Percentiles rank a stretch among this genome's conserved stretches.
These are phyloP conservation scores for Furnarius figulus DNA, from an alignment of 2,113 vertebrate species.

Conservation along the genomic window DNA sequence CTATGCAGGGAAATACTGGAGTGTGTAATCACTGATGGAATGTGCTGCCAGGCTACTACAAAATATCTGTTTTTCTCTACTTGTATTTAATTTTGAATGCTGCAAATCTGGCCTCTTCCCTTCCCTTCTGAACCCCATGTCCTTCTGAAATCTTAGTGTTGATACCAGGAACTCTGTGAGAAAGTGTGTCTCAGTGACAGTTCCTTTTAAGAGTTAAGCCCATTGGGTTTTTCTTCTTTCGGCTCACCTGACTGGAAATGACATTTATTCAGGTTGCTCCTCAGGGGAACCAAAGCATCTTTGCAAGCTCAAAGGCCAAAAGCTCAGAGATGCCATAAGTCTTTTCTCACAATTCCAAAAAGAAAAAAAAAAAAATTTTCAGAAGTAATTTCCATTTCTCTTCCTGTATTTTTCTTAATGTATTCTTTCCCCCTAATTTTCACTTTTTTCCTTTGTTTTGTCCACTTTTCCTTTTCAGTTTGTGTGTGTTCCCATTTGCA, in stretches of 20 bases:
- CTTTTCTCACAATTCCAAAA: background rate
- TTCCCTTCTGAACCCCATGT: accelerated
- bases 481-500: accelerated
- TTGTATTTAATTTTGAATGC: background rate
- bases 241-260: background rate
- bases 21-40: background rate
- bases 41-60: background rate
- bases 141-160: background rate
- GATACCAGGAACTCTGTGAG: background rate
- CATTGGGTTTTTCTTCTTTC: background rate
- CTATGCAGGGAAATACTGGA: background rate
- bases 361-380: background rate
- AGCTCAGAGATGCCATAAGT: background rate
- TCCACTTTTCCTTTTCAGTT: background rate
- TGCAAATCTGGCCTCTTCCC: background rate
- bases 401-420: background rate
- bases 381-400: background rate
- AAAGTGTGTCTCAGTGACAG: background rate
- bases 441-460: background rate
- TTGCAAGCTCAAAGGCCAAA: background rate
- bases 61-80: background rate
- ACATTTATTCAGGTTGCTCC: background rate
- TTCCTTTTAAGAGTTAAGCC: background rate
- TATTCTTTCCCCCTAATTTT: accelerated
- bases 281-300: background rate